Conservation (phyloP, 2,888 invertebrate species). For the Amiota mariae region DNA sequence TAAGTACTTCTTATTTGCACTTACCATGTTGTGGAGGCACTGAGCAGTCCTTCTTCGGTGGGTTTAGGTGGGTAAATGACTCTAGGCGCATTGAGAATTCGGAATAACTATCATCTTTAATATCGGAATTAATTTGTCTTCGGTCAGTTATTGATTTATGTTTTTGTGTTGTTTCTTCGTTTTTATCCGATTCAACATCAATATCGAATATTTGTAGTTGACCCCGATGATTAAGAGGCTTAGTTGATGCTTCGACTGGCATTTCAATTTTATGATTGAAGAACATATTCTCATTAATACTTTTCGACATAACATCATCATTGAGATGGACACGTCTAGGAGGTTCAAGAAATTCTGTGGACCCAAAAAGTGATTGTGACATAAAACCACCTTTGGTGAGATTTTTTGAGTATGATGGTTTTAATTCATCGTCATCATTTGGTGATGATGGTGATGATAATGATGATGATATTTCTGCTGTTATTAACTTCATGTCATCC, state of each 20-base stretch:
- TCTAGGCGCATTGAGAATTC: too few species aligned
- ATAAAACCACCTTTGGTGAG: conserved; percentile 63
- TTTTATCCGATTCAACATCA: conserved; percentile 25
- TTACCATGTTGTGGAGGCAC: too few species aligned
- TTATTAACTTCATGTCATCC: neutral
- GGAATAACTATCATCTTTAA: too few species aligned
- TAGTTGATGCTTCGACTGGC: conserved; percentile 48
- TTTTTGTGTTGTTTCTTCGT: conserved; percentile 2
- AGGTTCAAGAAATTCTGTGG: conserved; percentile 70
- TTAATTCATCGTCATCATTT: too few species aligned
- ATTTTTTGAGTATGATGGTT: conserved; percentile 31
- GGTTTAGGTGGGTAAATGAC: too few species aligned
- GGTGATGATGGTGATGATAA: too few species aligned
- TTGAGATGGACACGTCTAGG: conserved; percentile 50
- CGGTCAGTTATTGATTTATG: too few species aligned
- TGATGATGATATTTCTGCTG: too few species aligned
- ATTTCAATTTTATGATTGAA: conserved; percentile 71
- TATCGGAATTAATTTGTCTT: too few species aligned
- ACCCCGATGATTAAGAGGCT: conserved; percentile 55
- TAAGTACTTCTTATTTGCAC: too few species aligned
- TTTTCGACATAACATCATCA: conserved; percentile 71
- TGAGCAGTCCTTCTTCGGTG: too few species aligned
- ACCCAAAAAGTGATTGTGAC: conserved; percentile 73
- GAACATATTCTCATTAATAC: conserved; percentile 72
- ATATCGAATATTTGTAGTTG: conserved; percentile 64